Conservation (phyloP, 1,140 invertebrate species). For the Zaprionus lachaisei region DNA sequence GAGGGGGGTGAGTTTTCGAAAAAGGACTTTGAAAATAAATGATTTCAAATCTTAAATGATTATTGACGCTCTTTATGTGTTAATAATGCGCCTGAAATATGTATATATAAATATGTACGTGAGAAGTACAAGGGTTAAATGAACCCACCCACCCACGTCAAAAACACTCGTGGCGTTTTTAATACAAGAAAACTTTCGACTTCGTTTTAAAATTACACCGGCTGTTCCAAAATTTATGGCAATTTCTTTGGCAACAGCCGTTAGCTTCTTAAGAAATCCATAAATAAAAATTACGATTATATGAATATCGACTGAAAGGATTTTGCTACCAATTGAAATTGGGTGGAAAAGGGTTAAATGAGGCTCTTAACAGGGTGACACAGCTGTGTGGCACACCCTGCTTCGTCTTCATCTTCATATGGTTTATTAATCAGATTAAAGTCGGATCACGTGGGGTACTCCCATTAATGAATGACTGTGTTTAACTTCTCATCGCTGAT, state of each 20-base stretch:
- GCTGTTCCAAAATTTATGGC: conserved; percentile 76
- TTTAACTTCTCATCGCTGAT: conserved; percentile 3
- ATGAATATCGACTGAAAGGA: conserved; percentile 46
- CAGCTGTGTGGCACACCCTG: neutral
- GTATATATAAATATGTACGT: conserved; percentile 54
- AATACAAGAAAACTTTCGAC: conserved; percentile 78
- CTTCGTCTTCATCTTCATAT: neutral
- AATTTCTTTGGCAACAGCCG: conserved; percentile 64
- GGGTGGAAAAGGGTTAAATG: neutral
- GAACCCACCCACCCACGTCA: conserved; percentile 62
- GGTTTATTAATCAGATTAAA: neutral
- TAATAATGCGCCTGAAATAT: conserved; percentile 77
- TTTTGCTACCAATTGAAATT: neutral
- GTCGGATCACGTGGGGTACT: neutral
- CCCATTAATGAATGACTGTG: conserved; percentile 2
- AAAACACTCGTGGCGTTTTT: conserved; percentile 65
- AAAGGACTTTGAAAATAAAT: conserved; percentile 70
- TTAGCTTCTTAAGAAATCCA: conserved; percentile 55
- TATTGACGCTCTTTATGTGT: conserved; percentile 83
- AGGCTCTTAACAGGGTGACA: neutral
- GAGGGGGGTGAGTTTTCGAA: neutral
- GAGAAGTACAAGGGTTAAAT: conserved; percentile 68
- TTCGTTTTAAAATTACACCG: conserved; percentile 78
- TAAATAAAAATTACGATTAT: conserved; percentile 45
- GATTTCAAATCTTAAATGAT: conserved; percentile 77